Conservation (phyloP, 2,888 invertebrate species). For the Serrognathus titanus region DNA sequence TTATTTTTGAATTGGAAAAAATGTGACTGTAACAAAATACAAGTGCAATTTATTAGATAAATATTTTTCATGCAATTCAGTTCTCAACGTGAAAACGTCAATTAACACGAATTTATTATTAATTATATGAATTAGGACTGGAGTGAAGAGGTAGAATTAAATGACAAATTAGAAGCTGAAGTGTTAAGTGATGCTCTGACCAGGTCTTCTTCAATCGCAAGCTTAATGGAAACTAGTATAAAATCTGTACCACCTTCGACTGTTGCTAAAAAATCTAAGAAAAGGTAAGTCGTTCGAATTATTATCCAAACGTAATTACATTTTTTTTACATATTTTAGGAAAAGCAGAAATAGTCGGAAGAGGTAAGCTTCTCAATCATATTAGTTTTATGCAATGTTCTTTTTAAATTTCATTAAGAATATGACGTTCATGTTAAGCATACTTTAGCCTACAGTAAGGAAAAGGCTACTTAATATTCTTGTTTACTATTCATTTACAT, state of each 20-base stretch:
- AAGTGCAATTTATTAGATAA: not conserved
- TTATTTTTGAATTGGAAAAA: too few species aligned
- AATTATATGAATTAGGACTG: constrained; percentile 50
- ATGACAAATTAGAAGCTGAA: constrained; percentile 51
- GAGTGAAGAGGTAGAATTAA: constrained; percentile 60
- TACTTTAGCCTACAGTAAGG: too few species aligned
- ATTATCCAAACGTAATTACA: constrained; percentile 4
- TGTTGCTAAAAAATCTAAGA: constrained; percentile 38
- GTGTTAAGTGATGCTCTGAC: constrained; percentile 49
- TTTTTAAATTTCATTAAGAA: not conserved
- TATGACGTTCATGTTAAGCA: too few species aligned
- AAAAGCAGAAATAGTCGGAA: constrained; percentile 30
- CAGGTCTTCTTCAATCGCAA: constrained; percentile 54
- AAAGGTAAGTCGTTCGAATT: constrained; percentile 27
- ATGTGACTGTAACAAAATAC: not conserved
- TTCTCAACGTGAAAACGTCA: not conserved
- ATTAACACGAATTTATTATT: not conserved
- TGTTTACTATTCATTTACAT: too few species aligned
- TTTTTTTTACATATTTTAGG: constrained; percentile 13
- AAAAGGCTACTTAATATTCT: too few species aligned
- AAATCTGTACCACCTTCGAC: constrained; percentile 34
- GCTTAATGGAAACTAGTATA: constrained; percentile 46
- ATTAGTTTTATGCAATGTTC: too few species aligned
- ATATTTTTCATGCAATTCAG: not conserved
- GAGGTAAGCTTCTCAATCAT: constrained; percentile 26